Percentiles rank a stretch among this genome's conserved stretches.
Evolutionary conservation across 2,888 invertebrate genomes (phyloP).

Genomic region (Phengaris arion): DNA sequence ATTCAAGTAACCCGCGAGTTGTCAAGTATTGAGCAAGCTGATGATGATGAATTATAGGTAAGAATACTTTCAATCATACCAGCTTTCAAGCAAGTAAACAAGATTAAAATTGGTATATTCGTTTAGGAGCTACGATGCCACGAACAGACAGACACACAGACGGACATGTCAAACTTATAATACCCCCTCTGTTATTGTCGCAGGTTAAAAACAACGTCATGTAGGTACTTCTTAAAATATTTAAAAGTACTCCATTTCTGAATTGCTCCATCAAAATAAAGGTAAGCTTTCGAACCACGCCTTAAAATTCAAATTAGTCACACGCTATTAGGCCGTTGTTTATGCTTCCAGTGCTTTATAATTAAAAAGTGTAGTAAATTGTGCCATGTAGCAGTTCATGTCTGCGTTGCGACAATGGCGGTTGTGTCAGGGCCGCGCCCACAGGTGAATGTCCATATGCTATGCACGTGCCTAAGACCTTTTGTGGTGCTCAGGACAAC

Average conservation of each 20-base stretch:
- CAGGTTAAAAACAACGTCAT: too few species aligned
- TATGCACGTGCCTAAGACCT: neutral
- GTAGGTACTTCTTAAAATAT: neutral
- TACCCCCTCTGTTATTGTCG: too few species aligned
- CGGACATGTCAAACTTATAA: too few species aligned
- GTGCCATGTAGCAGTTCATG: slow-evolving; percentile 34
- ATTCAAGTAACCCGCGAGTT: too few species aligned
- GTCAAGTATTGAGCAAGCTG: too few species aligned
- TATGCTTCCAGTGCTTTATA: slow-evolving; percentile 17
- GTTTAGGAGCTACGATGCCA: too few species aligned
- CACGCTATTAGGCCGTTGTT: slow-evolving; percentile 19
- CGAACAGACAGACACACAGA: too few species aligned
- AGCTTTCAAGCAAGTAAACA: too few species aligned
- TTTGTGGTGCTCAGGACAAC: neutral
- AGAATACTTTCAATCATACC: too few species aligned
- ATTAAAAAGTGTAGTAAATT: slow-evolving; percentile 26
- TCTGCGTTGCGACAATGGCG: slow-evolving; percentile 62
- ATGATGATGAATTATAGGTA: too few species aligned
- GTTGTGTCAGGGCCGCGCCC: slow-evolving; percentile 68
- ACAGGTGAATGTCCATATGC: slow-evolving; percentile 58
- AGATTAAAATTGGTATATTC: too few species aligned
- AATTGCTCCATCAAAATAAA: neutral
- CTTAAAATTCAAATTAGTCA: slow-evolving; percentile 18
- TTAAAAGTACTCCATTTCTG: neutral
- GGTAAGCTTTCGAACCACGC: neutral